phyloP scores from a whole-genome alignment of 2,888 invertebrate genomes.

The Lycia hirtaria region DNA sequence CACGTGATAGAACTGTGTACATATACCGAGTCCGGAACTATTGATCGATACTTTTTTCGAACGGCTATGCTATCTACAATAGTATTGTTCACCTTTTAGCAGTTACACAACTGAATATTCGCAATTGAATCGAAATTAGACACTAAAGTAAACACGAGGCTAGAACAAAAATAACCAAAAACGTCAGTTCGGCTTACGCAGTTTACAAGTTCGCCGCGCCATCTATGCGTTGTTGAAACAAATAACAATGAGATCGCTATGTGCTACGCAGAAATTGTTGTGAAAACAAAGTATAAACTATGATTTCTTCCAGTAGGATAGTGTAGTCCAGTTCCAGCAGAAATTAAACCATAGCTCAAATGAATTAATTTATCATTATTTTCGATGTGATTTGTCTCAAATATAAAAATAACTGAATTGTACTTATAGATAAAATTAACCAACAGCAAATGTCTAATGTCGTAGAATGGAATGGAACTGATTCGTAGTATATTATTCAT shows the following conservation, averaged over 20 bases:
- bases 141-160: constrained; percentile 86
- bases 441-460: not conserved
- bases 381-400: no score
- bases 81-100: constrained; percentile 68
- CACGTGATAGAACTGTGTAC: constrained; percentile 85
- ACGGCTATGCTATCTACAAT: constrained; percentile 55
- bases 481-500: no score
- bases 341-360: no score
- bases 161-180: constrained; percentile 86
- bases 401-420: no score
- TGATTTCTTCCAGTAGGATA: no score
- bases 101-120: constrained; percentile 80
- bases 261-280: constrained; percentile 49
- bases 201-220: constrained; percentile 82
- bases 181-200: constrained; percentile 84
- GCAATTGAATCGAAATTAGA: constrained; percentile 82
- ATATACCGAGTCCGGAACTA: constrained; percentile 78
- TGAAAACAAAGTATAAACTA: no score
- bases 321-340: no score
- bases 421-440: no score
- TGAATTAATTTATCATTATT: no score
- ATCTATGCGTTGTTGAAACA: constrained; percentile 77
- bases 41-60: constrained; percentile 77
- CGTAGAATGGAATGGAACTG: constrained; percentile 1
- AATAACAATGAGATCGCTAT: constrained; percentile 62